These are phyloP conservation scores for Steinernema carpocapsae DNA, from an alignment of 2,888 invertebrate genomes.

Conservation along the genomic window DNA sequence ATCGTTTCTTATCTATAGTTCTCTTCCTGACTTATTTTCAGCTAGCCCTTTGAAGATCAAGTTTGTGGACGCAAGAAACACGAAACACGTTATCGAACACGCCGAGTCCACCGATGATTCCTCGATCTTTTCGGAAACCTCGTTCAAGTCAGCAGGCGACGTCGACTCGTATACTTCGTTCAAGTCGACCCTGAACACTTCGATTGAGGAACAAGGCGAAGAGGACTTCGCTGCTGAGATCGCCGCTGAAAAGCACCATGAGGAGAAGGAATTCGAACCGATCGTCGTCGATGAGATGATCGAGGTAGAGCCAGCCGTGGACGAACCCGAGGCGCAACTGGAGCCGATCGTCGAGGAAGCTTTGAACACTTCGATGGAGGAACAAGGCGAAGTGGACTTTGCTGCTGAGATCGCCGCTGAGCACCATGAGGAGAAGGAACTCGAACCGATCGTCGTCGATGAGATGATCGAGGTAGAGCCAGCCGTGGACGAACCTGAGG, in stretches of 20 bases:
- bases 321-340: no score
- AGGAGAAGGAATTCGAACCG: not conserved
- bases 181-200: not conserved
- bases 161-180: not conserved
- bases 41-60: no score
- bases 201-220: not conserved
- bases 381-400: not conserved
- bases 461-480: not conserved
- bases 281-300: not conserved
- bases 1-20: not conserved
- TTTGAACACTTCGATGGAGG: not conserved
- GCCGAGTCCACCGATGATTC: conserved; percentile 2
- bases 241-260: not conserved
- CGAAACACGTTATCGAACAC: not conserved
- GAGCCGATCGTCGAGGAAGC: not conserved
- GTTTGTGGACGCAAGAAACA: no score
- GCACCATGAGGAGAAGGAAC: not conserved
- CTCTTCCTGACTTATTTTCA: not conserved
- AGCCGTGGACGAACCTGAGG: no score
- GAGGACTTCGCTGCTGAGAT: not conserved
- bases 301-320: no score
- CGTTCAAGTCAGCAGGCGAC: not conserved
- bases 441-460: not conserved
- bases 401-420: not conserved
- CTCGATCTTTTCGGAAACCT: conserved; percentile 11